Conservation (phyloP, 2,888 invertebrate species). For the Frankliniella fusca region DNA sequence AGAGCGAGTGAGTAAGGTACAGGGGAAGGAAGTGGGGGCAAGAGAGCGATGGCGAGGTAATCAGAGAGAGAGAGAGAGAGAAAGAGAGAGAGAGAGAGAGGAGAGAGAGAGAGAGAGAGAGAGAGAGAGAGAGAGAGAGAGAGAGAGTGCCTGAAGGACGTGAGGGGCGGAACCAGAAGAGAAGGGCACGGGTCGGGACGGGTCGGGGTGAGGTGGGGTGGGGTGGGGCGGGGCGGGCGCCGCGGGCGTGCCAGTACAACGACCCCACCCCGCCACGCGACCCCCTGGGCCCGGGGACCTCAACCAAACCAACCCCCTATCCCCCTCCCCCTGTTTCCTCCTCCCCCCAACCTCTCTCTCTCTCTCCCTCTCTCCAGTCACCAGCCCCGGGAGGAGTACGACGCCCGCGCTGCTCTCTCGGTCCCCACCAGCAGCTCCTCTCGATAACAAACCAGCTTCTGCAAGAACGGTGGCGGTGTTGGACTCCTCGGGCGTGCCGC, state of each 20-base stretch:
- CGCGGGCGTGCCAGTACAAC: not conserved
- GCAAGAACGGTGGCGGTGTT: not conserved
- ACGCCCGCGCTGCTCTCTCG: too few relatives aligned
- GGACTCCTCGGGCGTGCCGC: too few relatives aligned
- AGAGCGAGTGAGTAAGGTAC: not conserved
- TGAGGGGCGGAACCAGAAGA: not conserved
- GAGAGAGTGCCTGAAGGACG: not conserved
- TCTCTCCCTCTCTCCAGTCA: not conserved
- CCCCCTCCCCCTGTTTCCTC: not conserved
- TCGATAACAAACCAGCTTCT: conserved; percentile 1
- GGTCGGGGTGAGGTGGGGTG: not conserved
- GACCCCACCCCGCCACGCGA: not conserved
- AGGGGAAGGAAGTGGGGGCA: not conserved
- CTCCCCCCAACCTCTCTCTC: not conserved
- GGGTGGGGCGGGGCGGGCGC: not conserved
- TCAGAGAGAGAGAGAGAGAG: not conserved
- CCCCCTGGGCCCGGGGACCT: too few relatives aligned
- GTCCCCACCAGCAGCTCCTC: not conserved
- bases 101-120: not conserved
- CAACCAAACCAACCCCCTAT: too few relatives aligned
- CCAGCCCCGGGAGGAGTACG: too few relatives aligned
- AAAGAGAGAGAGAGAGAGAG: not conserved
- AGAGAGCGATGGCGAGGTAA: not conserved
- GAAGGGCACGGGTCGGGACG: not conserved
- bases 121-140: not conserved